Evolutionary conservation across 2,797 vertebrate genomes (phyloP).

Genomic region (Sibirionetta formosa): DNA sequence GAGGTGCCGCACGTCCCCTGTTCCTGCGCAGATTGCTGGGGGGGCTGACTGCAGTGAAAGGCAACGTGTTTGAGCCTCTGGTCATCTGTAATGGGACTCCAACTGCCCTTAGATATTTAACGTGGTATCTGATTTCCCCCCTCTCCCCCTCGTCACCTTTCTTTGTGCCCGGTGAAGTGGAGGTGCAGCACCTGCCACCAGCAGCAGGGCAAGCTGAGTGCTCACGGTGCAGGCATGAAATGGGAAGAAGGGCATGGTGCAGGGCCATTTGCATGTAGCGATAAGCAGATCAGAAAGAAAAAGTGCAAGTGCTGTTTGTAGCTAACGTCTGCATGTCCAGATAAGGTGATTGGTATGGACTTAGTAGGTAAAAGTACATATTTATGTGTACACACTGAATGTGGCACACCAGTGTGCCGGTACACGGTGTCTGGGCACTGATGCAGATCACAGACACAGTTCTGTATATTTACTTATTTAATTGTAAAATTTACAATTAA

Average conservation of each 20-base stretch:
- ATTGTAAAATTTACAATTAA: slow-evolving; percentile 75
- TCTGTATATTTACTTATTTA: slow-evolving; percentile 67
- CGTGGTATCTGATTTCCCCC: accelerated
- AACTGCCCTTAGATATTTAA: not conserved
- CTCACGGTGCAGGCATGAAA: not conserved
- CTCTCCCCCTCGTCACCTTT: accelerated
- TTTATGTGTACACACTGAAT: not conserved
- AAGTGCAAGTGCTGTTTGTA: not conserved
- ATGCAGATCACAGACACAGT: slow-evolving; percentile 28
- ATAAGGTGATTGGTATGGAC: slow-evolving; percentile 11
- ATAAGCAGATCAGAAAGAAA: not conserved
- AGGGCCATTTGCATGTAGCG: not conserved
- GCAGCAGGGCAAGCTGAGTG: not conserved
- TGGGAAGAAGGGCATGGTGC: not conserved
- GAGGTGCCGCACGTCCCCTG: not conserved
- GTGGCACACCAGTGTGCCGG: not conserved
- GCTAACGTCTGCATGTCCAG: slow-evolving; percentile 5
- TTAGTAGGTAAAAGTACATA: not conserved
- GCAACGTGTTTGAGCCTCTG: not conserved
- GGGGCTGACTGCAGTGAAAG: not conserved
- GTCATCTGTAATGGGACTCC: not conserved
- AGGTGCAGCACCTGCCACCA: not conserved
- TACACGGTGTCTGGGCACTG: not conserved
- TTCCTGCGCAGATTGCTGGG: not conserved
- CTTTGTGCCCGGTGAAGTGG: not conserved